Conservation (phyloP, 1,140 invertebrate species). For the Plectrocnemia conspersa region DNA sequence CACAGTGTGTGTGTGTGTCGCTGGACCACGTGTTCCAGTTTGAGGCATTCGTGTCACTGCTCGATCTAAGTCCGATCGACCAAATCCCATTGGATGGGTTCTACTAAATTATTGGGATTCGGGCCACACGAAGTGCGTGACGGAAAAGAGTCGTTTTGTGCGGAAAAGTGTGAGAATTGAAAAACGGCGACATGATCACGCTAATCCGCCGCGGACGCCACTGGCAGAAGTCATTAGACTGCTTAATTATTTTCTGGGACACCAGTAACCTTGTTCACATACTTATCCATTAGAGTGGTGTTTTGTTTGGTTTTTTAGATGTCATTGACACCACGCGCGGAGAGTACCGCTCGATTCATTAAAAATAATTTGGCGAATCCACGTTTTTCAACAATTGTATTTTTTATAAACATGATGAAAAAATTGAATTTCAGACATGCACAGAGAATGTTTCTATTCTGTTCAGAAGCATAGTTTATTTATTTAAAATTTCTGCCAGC, state of each 20-base stretch:
- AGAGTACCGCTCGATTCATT: no score
- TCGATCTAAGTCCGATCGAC: no score
- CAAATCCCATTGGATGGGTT: conserved; percentile 12
- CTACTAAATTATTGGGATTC: background rate
- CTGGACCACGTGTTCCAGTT: conserved; percentile 13
- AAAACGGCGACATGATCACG: conserved; percentile 1
- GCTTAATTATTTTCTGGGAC: conserved; percentile 18
- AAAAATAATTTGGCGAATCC: no score
- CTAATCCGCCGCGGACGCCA: conserved; percentile 1
- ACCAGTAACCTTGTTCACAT: conserved; percentile 24
- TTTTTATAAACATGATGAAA: no score
- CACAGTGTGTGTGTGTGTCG: background rate
- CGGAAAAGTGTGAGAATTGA: background rate
- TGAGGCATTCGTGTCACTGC: conserved; percentile 7
- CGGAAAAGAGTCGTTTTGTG: background rate
- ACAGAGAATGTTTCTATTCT: no score
- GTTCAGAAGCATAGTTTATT: no score
- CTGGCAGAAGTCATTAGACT: background rate
- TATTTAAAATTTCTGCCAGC: no score
- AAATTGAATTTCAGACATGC: no score
- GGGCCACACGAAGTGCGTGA: background rate
- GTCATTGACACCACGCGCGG: conserved; percentile 14
- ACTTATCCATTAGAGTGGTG: background rate
- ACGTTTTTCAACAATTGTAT: no score
- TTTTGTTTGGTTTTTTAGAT: conserved; percentile 8